These are phyloP conservation scores for Danionella dracula DNA, from an alignment of 2,797 vertebrate species.

Conservation along the genomic window DNA sequence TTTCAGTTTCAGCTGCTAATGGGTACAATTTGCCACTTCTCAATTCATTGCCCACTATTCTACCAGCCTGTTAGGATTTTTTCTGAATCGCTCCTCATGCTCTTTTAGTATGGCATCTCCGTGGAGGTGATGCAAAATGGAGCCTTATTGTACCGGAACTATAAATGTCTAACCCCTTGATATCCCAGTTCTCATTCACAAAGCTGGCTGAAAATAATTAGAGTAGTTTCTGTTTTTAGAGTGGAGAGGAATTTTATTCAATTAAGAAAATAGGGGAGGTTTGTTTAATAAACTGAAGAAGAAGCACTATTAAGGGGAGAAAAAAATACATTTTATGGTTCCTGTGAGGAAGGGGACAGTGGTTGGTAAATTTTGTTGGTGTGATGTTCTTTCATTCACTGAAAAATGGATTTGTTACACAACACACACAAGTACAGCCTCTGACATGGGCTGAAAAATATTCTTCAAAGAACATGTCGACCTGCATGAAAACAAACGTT, in stretches of 20 bases:
- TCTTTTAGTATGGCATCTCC: not conserved
- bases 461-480: not conserved
- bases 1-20: not conserved
- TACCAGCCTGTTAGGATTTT: constrained; percentile 6
- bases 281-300: not conserved
- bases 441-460: not conserved
- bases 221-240: constrained; percentile 11
- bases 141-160: not conserved
- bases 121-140: not conserved
- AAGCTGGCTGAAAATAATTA: not conserved
- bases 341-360: not conserved
- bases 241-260: not conserved
- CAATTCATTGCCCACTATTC: constrained; percentile 4
- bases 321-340: too few species aligned
- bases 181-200: constrained; percentile 9
- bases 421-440: not conserved
- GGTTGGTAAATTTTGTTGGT: not conserved
- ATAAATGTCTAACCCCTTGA: too few species aligned
- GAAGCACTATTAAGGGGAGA: not conserved
- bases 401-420: not conserved
- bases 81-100: not conserved
- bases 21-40: constrained; percentile 3
- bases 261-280: not conserved
- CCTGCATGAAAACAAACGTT: not conserved
- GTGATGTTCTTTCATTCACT: not conserved